A percentile compares a stretch with the other conserved stretches of the same genome.
phyloP scores from a whole-genome alignment of 2,797 vertebrate species.

The Mus spretus region DNA sequence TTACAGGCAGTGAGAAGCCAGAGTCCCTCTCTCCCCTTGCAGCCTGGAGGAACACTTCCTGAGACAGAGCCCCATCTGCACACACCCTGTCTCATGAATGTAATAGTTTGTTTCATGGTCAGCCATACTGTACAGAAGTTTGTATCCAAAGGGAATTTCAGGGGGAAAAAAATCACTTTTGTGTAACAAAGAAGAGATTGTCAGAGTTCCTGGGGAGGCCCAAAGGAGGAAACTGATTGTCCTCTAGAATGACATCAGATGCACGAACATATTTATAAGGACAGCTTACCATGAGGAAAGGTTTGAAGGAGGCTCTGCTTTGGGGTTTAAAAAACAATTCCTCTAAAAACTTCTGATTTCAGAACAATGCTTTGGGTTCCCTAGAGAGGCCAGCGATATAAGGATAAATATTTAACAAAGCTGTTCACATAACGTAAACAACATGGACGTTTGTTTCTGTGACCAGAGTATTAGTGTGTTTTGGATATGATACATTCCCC shows the following conservation, averaged over 20 bases:
- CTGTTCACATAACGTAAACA: neutral
- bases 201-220: neutral
- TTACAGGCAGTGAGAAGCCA: neutral
- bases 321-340: neutral
- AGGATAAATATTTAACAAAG: neutral
- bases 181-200: slow-evolving; percentile 6
- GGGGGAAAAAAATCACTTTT: slow-evolving; percentile 30
- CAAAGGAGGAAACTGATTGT: neutral
- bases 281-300: neutral
- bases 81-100: neutral
- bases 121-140: slow-evolving; percentile 4
- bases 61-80: neutral
- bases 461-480: neutral
- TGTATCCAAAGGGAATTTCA: slow-evolving; percentile 27
- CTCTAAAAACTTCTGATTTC: neutral
- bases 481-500: no score
- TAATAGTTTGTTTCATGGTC: neutral
- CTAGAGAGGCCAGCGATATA: neutral
- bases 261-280: neutral
- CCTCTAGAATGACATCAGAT: neutral
- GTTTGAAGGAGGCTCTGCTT: neutral
- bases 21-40: neutral
- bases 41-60: neutral
- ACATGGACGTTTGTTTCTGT: neutral
- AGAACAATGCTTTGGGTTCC: slow-evolving; percentile 19